Evolutionary conservation across 2,797 vertebrate species (phyloP), one percentile per base, ranked within the genome.

Genomic region (Gallinago stenura): DNA sequence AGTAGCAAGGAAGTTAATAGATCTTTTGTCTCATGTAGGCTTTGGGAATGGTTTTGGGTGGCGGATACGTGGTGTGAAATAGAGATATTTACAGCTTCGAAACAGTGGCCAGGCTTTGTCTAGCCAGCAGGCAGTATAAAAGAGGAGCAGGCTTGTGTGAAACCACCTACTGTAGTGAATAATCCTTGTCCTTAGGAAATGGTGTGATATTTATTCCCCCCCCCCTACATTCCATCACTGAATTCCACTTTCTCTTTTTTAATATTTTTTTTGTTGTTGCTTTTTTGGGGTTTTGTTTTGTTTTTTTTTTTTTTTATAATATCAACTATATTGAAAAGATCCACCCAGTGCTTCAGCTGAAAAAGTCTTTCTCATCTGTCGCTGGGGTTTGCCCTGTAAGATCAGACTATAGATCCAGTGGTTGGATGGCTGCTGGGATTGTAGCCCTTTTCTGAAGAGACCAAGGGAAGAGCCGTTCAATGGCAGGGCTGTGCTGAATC

Each of bases 51-150:
- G 25, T 4, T 53, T 71, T 75, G 80, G 41, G 72, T 66, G 68
- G 56, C 68, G 66, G 81, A 6, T 61, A 92, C 58, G 66, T 93
- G 81, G 60, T 89, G 76, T 84, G 87, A 88, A 75, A 61, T 10
- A 68, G 65, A 83, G 61, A 57, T 72, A 65, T 58, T 90, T 90
- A 51, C 53, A 28, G 53, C 57, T 83, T 62, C 0, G 0, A 50
- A 86, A 14, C 54, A 46, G 65, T 69, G 54, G 7, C 50, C 41
- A 6, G 4, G 18, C 69, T 93, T 83, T 83, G 69, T 78, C 56
- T 57, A 26, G 78, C 41, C 39, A 73, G 48, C 64, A 78, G 65
- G 68, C 86, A 70, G n/a, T 6, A 17, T 22, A 60, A 87, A 89
- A 88, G 69, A 71, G 17, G 57, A 78, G 76, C 80, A 68, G 46